Conservation (phyloP, 2,113 vertebrate genomes). For the Craseonycteris thonglongyai region DNA sequence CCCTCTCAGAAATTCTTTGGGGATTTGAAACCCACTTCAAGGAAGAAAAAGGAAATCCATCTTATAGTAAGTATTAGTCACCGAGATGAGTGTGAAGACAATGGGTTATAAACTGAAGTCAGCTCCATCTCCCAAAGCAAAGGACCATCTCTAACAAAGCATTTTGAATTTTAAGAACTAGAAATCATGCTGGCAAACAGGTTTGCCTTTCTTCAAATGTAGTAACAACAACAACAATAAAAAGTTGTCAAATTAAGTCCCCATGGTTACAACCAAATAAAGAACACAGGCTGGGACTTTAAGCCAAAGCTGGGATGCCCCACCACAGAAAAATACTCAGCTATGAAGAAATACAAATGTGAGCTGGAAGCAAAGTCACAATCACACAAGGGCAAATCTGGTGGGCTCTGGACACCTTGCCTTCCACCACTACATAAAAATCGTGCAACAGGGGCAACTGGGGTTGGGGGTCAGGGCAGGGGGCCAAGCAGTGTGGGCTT, state of each 20-base stretch:
- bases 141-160: conserved; percentile 6
- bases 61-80: conserved; percentile 63
- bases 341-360: conserved; percentile 39
- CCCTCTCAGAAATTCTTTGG: conserved; percentile 68
- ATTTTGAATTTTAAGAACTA: conserved; percentile 49
- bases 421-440: background rate
- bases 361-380: conserved; percentile 27
- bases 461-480: background rate
- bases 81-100: conserved; percentile 59
- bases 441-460: background rate
- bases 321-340: conserved; percentile 13
- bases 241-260: conserved; percentile 20
- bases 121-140: conserved; percentile 16
- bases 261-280: conserved; percentile 39
- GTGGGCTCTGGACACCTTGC: background rate
- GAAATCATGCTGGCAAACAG: conserved; percentile 32
- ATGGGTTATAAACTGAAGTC: background rate
- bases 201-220: conserved; percentile 52
- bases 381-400: background rate
- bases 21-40: conserved; percentile 74
- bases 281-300: background rate
- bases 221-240: background rate
- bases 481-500: background rate
- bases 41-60: conserved; percentile 66
- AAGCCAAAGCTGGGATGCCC: background rate